Evolutionary conservation across 2,113 vertebrate species (phyloP).

Genomic region (Chloropsis cyanopogon): DNA sequence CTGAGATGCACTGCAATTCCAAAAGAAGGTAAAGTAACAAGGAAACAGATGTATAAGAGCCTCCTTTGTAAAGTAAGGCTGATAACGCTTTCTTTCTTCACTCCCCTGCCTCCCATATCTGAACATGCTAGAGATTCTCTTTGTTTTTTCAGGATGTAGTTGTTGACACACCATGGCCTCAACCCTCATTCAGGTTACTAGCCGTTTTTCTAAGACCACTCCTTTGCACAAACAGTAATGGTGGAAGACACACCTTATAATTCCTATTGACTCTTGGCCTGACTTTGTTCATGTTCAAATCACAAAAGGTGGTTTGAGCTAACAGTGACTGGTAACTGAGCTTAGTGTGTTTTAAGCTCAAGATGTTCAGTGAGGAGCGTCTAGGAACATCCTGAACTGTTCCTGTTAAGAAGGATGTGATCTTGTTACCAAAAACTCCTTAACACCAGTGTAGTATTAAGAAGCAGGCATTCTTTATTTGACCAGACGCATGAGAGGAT

Average conservation of each 20-base stretch:
- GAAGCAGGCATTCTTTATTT: background rate
- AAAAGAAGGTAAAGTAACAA: background rate
- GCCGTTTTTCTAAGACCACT: background rate
- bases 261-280: background rate
- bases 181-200: background rate
- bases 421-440: background rate
- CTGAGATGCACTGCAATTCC: background rate
- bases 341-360: background rate
- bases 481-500: fast-evolving
- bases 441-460: background rate
- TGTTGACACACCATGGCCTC: background rate
- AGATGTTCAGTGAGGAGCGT: background rate
- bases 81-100: background rate
- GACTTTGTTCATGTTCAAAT: background rate
- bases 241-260: background rate
- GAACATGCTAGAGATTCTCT: background rate
- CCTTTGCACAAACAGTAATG: background rate
- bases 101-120: background rate
- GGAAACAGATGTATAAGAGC: background rate
- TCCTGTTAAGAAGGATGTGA: background rate
- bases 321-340: background rate
- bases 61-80: background rate
- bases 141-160: background rate
- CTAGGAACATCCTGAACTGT: background rate
- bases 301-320: background rate